phyloP scores from a whole-genome alignment of 2,113 vertebrate genomes.

The Perognathus longimembris region DNA sequence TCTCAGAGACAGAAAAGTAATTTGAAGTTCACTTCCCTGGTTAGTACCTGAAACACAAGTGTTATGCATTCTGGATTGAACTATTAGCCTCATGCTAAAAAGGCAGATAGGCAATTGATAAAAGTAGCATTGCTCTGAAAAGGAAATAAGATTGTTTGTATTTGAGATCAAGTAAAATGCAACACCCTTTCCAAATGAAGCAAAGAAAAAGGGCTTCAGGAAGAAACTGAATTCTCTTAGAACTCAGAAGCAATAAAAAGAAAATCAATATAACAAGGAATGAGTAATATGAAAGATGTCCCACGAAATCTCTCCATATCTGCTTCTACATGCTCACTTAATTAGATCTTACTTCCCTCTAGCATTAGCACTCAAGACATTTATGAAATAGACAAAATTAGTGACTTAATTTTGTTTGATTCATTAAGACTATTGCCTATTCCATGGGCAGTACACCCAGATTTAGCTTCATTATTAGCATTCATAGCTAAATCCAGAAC shows the following conservation, averaged over 20 bases:
- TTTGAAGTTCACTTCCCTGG: neutral
- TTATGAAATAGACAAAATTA: constrained; percentile 72
- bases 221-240: constrained; percentile 9
- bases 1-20: neutral
- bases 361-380: constrained; percentile 57
- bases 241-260: constrained; percentile 29
- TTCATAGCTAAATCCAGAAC: constrained; percentile 44
- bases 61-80: constrained; percentile 9
- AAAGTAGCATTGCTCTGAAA: constrained; percentile 4
- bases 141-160: constrained; percentile 8
- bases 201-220: neutral
- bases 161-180: neutral
- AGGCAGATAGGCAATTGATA: neutral
- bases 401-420: constrained; percentile 69
- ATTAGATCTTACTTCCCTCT: constrained; percentile 56
- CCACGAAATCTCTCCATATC: neutral
- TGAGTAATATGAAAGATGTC: neutral
- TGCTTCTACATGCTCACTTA: constrained; percentile 33
- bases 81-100: neutral
- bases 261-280: constrained; percentile 36
- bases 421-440: constrained; percentile 68
- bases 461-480: constrained; percentile 50
- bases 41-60: neutral
- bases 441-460: neutral
- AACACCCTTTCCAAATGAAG: neutral